Evolutionary conservation across 1,140 invertebrate genomes (phyloP).

Genomic region (Atta cephalotes): DNA sequence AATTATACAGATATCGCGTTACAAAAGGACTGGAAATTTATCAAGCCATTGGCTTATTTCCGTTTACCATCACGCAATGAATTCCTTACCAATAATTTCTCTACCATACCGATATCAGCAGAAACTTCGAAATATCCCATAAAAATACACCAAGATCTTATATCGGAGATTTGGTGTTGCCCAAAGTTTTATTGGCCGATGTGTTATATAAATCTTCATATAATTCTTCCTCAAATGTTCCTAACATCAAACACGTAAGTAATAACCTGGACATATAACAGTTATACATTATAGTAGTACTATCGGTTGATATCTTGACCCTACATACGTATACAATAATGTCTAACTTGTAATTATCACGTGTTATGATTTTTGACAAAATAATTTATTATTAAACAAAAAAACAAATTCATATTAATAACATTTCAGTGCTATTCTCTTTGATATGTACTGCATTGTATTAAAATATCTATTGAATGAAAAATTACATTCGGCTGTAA

Average conservation of each 20-base stretch:
- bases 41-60: slow-evolving; percentile 87
- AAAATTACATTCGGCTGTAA: slow-evolving; percentile 92
- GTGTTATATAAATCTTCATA: slow-evolving; percentile 91
- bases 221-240: slow-evolving; percentile 89
- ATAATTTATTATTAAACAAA: slow-evolving; percentile 76
- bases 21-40: slow-evolving; percentile 87
- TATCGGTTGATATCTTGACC: too few relatives aligned
- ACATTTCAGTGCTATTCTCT: slow-evolving; percentile 87
- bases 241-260: slow-evolving; percentile 87
- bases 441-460: slow-evolving; percentile 88
- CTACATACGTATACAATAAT: too few relatives aligned
- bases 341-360: neutral
- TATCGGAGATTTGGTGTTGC: slow-evolving; percentile 94
- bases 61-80: slow-evolving; percentile 92
- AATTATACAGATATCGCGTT: slow-evolving; percentile 88
- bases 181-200: slow-evolving; percentile 94
- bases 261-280: neutral
- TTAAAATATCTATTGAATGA: slow-evolving; percentile 89
- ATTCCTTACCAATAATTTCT: slow-evolving; percentile 94
- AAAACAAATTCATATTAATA: slow-evolving; percentile 67
- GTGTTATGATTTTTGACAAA: neutral
- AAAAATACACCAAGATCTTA: slow-evolving; percentile 88
- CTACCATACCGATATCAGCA: slow-evolving; percentile 86
- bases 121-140: slow-evolving; percentile 87
- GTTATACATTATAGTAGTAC: too few relatives aligned